Conservation (phyloP, 2,797 vertebrate genomes). For the Atherinosoma microstoma region DNA sequence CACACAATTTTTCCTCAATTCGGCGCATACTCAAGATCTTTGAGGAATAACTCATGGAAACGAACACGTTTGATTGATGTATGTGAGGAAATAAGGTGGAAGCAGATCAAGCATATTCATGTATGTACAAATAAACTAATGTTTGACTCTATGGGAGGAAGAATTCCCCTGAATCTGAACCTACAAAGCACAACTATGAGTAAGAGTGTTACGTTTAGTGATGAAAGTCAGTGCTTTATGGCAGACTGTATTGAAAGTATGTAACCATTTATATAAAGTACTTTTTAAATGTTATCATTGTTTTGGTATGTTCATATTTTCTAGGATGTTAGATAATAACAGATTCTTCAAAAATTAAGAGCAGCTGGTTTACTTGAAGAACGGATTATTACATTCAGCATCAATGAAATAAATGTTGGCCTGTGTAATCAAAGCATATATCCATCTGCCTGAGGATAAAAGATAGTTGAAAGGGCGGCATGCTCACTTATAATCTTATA, state of each 20-base stretch:
- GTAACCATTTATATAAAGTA: not conserved
- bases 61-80: not conserved
- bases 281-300: not conserved
- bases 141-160: not conserved
- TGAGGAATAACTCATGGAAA: not conserved
- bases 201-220: not conserved
- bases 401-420: conserved; percentile 24
- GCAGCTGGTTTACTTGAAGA: not conserved
- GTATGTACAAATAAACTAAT: not conserved
- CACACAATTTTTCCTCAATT: too few species aligned
- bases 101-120: not conserved
- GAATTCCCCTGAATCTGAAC: not conserved
- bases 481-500: conserved; percentile 14
- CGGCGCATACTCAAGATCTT: not conserved
- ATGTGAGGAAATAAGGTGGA: not conserved
- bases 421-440: conserved; percentile 29
- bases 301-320: not conserved
- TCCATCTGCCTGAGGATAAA: conserved; percentile 35
- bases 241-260: not conserved
- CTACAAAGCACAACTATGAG: not conserved
- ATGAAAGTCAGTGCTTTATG: not conserved
- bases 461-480: conserved; percentile 30
- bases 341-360: not conserved
- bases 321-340: not conserved
- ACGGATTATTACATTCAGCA: conserved; percentile 27